Conservation (phyloP, 1,140 invertebrate genomes). For the Leguminivora glycinivorella region DNA sequence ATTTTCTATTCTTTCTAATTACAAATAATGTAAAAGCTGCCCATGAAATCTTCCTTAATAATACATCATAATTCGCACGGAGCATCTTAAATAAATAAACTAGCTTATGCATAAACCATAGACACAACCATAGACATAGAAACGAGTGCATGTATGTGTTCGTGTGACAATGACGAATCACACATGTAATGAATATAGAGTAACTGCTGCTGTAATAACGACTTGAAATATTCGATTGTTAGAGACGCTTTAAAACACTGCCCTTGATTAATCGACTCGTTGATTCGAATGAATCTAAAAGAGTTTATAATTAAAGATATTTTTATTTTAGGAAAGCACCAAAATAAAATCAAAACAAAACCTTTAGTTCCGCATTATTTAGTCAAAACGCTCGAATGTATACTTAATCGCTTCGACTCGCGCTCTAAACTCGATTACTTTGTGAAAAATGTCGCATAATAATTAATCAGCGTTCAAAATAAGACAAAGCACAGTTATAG, state of each 20-base stretch:
- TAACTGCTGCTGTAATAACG: neutral
- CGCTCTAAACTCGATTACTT: constrained; percentile 6
- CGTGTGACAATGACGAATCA: neutral
- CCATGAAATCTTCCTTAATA: too few relatives aligned
- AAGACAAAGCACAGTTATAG: constrained; percentile 34
- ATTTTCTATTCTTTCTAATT: too few relatives aligned
- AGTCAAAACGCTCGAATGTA: constrained; percentile 10
- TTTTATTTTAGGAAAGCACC: neutral
- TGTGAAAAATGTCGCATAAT: constrained; percentile 21
- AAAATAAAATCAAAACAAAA: constrained; percentile 17
- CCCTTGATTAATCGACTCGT: neutral
- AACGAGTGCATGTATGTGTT: neutral
- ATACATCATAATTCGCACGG: too few relatives aligned
- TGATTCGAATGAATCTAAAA: neutral
- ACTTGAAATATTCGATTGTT: neutral
- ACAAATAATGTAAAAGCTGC: too few relatives aligned
- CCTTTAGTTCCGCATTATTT: constrained; percentile 7
- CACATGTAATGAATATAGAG: neutral
- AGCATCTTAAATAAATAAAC: too few relatives aligned
- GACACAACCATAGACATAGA: neutral
- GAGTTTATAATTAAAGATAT: neutral
- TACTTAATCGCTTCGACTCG: constrained; percentile 1
- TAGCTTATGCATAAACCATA: too few relatives aligned
- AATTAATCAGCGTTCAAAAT: constrained; percentile 35
- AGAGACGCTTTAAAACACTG: neutral